Evolutionary conservation across 1,140 invertebrate species (phyloP), one percentile per base, ranked within the genome.

Genomic region (Pomacea maculata): DNA sequence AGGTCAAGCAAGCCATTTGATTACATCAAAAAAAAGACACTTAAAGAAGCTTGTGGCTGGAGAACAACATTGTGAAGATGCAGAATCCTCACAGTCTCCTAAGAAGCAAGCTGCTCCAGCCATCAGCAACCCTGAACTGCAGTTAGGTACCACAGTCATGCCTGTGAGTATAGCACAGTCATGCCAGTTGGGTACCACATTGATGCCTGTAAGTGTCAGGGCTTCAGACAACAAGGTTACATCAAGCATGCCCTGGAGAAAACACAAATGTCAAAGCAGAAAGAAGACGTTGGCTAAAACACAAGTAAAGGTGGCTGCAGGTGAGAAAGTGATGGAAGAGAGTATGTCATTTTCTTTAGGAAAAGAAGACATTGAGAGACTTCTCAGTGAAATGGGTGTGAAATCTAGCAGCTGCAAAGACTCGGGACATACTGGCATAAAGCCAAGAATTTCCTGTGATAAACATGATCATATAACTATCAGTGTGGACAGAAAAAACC

Each of bases 341-440:
- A n/a, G 45, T 5, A 52, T 29, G 55, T 25, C 67, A 14, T 21
- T 34, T 25, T 34, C 29, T 34, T 11, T n/a, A n/a, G 29, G 10
- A 70, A 11, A 15, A 19, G 77, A 78, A 25, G 77, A 78, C n/a
- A 54, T 78, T 15, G 65, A 54, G 10, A 67, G 64, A 71, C 77
- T 78, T 25, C 67, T 78, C 5, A 15, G 52, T 34, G 65, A 78
- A 54, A 54, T 70, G 45, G 77, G 65, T 19, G 15, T n/a, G 29
- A 54, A 78, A 52, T n/a, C 21, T 11, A 29, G n/a, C 57, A 68
- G 80, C 67, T 79, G 78, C 54, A 71, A 52, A 54, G 54, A 14
- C 19, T 21, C 63, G 5, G 74, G 54, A 15, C 52, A 25, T 17
- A 7, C 67, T 34, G 21, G 21, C 67, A 70, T n/a, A 12, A 70